Percentiles rank a stretch among this genome's conserved stretches.
These are phyloP conservation scores for Trochalopteron elliotii DNA, from an alignment of 2,113 vertebrate genomes.

Conservation along the genomic window DNA sequence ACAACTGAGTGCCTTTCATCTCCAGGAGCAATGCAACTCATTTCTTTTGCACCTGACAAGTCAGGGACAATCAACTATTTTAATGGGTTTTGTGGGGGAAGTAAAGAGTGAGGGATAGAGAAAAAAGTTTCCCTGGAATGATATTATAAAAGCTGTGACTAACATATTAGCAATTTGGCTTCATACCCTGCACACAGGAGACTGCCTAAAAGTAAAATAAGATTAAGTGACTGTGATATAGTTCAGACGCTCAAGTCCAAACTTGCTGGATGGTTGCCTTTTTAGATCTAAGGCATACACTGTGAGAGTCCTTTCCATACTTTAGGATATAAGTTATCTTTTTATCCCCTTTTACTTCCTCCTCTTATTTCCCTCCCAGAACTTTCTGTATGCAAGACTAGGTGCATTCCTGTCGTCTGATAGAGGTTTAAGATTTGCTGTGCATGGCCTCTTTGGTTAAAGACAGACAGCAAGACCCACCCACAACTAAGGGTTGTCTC, in stretches of 20 bases:
- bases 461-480: neutral
- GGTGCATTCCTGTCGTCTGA: neutral
- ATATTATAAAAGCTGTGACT: slow-evolving; percentile 29
- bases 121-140: neutral
- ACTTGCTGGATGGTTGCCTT: neutral
- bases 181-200: neutral
- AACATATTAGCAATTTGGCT: slow-evolving; percentile 27
- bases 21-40: neutral
- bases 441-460: neutral
- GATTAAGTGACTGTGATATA: slow-evolving; percentile 31
- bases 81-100: neutral
- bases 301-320: neutral
- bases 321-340: slow-evolving; percentile 19
- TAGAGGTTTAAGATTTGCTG: slow-evolving; percentile 26
- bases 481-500: neutral
- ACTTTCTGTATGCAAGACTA: slow-evolving; percentile 10
- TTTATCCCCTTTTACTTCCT: neutral
- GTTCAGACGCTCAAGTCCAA: neutral
- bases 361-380: neutral
- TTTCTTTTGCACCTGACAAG: slow-evolving; percentile 58
- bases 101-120: neutral
- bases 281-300: neutral
- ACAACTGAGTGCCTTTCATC: slow-evolving; percentile 38
- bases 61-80: slow-evolving; percentile 8
- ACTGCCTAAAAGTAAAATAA: neutral